These are phyloP conservation scores for Albula glossodonta DNA, from an alignment of 2,113 vertebrate species.

Conservation along the genomic window DNA sequence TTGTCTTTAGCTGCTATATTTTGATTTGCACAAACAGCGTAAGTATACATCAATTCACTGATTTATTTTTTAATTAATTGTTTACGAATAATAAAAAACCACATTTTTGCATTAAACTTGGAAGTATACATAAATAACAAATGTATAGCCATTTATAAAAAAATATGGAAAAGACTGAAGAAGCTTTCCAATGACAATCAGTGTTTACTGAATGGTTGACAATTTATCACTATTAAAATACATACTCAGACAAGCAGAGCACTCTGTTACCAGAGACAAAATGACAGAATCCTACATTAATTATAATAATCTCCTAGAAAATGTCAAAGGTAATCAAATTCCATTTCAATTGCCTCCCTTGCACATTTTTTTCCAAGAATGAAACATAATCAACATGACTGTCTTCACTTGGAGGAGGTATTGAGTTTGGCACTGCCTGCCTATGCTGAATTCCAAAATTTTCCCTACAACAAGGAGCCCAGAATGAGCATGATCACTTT, in stretches of 20 bases:
- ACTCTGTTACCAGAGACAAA: neutral
- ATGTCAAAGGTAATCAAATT: neutral
- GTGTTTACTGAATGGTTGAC: neutral
- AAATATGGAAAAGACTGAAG: neutral
- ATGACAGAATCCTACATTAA: neutral
- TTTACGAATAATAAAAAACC: no score
- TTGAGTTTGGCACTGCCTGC: neutral
- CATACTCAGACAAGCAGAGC: neutral
- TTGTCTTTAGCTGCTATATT: no score
- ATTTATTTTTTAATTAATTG: no score
- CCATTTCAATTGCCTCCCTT: neutral
- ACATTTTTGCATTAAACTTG: no score
- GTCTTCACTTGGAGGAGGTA: neutral
- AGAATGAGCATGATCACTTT: neutral
- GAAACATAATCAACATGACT: conserved; percentile 12
- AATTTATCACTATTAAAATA: neutral
- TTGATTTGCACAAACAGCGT: no score
- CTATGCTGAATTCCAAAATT: neutral
- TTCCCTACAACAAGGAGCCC: neutral
- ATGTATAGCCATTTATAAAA: no score
- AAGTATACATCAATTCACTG: no score
- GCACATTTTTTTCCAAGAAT: neutral
- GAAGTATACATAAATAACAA: no score
- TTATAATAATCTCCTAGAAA: neutral
- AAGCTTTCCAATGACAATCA: neutral